Evolutionary conservation across 2,797 vertebrate species (phyloP), one percentile per base, ranked within the genome.

Genomic region (Anguilla marmorata): DNA sequence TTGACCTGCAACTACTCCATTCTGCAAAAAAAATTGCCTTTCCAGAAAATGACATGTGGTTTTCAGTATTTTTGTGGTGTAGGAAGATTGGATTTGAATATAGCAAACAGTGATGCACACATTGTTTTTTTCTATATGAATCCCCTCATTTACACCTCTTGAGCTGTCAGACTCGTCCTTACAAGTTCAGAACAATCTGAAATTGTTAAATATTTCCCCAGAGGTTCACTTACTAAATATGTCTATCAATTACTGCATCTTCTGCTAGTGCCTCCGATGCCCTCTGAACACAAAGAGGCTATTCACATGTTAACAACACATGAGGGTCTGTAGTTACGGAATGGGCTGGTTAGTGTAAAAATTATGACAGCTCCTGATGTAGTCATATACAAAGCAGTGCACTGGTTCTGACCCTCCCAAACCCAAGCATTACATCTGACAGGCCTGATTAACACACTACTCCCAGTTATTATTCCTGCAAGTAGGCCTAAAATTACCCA

Each of bases 261-360:
- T 85, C 82, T 58, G 82, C 63, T 84, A 72, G 48, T 21, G 3
- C 80, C 48, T 50, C 60, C 60, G 19, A 30, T 85, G 87, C 63
- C 82, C 79, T 24, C 45, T 72, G 48, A 21, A 72, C 63, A 88
- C 87, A 88, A 85, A 58, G 85, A 4, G 54, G 45, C 27, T 60
- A 52, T 86, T 88, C 88, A 88, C 85, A 84, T 19, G 85, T 86
- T 88, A 24, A 21, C 74, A 82, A 58, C 69, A 50, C 48, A 79
- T 60, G 50, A 79, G 45, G 56, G 37, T 50, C 60, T 52, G 52
- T 84, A 88, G 84, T 88, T 85, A 74, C 58, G 84, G 52, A 88
- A 88, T 88, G 87, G 85, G 83, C 84, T 85, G 83, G 33, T 88
- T 88, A 88, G 69, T 85, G 69, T 72, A 85, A 85, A 52, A 88